Percentiles rank a stretch among this genome's conserved stretches.
Evolutionary conservation across 35 echinoderm and acorn worm genomes (phyloP).

Genomic region (Patiria miniata): DNA sequence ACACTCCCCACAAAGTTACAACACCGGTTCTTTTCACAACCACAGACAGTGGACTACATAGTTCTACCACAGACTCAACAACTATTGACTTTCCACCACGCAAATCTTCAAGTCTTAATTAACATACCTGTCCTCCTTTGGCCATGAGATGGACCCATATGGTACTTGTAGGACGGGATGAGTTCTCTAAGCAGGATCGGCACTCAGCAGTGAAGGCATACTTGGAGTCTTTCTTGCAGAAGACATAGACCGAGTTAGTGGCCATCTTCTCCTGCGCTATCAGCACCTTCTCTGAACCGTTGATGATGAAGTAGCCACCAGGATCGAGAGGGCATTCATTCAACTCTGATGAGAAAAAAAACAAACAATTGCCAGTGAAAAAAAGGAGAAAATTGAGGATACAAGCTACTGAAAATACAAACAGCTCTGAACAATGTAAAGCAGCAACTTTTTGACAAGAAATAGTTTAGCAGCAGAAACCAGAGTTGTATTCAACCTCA

Average conservation of each 20-base stretch:
- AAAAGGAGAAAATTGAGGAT: background rate
- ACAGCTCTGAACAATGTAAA: background rate
- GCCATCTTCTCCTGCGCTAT: conserved; percentile 99
- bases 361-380: background rate
- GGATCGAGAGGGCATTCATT: conserved; percentile 97
- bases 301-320: conserved; percentile 99
- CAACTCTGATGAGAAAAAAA: conserved; percentile 66
- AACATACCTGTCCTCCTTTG: conserved; percentile 88
- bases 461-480: too few species aligned
- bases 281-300: conserved; percentile 94
- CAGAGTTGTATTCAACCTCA: too few species aligned
- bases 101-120: too few species aligned
- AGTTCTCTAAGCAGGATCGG: conserved; percentile 92
- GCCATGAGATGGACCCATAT: conserved; percentile 98
- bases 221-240: conserved; percentile 92
- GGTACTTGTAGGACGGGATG: conserved; percentile 96
- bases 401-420: background rate
- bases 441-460: background rate
- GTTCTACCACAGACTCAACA: too few species aligned
- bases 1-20: too few species aligned
- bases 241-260: conserved; percentile 94
- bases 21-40: too few species aligned
- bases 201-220: conserved; percentile 98
- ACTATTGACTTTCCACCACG: too few species aligned
- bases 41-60: too few species aligned